A percentile compares a stretch with the other conserved stretches of the same genome.
Conservation (phyloP, 2,888 invertebrate species). For the Thymelicus lineola region DNA sequence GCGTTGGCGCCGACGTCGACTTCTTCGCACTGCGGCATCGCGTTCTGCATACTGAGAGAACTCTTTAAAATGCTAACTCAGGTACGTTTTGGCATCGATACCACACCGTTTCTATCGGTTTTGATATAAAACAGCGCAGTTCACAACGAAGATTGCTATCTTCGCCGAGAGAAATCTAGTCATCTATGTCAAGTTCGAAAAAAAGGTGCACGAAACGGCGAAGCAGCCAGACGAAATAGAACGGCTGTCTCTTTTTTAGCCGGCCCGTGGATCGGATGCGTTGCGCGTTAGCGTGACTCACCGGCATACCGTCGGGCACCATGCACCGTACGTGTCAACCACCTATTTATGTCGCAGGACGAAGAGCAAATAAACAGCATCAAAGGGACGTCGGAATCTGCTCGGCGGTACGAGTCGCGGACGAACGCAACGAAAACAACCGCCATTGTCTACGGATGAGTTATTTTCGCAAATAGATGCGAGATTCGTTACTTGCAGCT, state of each 20-base stretch:
- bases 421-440: slow-evolving; percentile 75
- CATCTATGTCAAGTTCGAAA: slow-evolving; percentile 51
- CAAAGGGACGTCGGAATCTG: slow-evolving; percentile 80
- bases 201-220: slow-evolving; percentile 49
- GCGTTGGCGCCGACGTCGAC: slow-evolving; percentile 71
- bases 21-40: slow-evolving; percentile 60
- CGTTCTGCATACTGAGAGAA: slow-evolving; percentile 60
- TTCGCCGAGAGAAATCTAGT: slow-evolving; percentile 50
- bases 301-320: slow-evolving; percentile 74
- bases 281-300: slow-evolving; percentile 61
- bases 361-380: slow-evolving; percentile 83
- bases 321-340: slow-evolving; percentile 79
- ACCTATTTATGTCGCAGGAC: slow-evolving; percentile 84
- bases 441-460: slow-evolving; percentile 81
- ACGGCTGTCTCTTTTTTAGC: slow-evolving; percentile 65
- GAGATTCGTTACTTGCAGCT: slow-evolving; percentile 44
- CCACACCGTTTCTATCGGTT: not conserved
- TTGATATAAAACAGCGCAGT: slow-evolving; percentile 6
- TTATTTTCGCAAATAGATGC: slow-evolving; percentile 80
- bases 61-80: slow-evolving; percentile 50
- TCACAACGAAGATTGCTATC: slow-evolving; percentile 38
- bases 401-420: slow-evolving; percentile 58
- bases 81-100: slow-evolving; percentile 4
- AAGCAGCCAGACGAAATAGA: slow-evolving; percentile 60
- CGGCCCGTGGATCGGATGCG: slow-evolving; percentile 60